phyloP scores from a whole-genome alignment of 1,140 invertebrate genomes.

The Dreissena polymorpha region DNA sequence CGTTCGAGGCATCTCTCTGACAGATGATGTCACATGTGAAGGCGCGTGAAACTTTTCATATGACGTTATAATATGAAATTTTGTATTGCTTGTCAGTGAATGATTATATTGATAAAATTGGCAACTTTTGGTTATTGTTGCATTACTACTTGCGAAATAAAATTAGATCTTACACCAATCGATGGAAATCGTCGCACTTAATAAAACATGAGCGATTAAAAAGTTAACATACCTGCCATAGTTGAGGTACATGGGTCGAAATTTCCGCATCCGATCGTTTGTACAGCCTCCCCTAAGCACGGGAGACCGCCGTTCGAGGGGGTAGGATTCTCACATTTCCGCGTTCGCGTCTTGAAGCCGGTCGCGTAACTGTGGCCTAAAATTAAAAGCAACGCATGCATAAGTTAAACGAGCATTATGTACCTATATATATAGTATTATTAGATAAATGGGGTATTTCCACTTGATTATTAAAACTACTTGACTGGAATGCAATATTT shows the following conservation, averaged over 20 bases:
- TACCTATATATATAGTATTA: not conserved
- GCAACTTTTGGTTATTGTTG: not conserved
- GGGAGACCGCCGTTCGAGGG: slow-evolving; percentile 47
- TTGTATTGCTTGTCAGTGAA: not conserved
- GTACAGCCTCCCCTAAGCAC: slow-evolving; percentile 48
- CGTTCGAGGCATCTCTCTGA: not conserved
- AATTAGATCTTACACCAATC: no score
- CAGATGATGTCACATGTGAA: not conserved
- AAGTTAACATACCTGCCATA: no score
- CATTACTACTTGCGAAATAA: no score
- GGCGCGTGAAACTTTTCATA: not conserved
- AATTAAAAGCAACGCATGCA: not conserved
- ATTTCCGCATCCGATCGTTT: slow-evolving; percentile 5
- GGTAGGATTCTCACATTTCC: slow-evolving; percentile 57
- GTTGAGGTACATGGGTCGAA: slow-evolving; percentile 15
- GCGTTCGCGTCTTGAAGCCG: slow-evolving; percentile 77
- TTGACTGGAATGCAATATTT: not conserved
- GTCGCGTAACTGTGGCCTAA: not conserved
- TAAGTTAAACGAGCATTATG: not conserved
- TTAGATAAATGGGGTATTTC: not conserved
- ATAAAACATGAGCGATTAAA: no score
- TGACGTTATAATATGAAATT: not conserved
- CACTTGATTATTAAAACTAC: not conserved
- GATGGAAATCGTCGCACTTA: no score
- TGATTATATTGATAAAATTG: not conserved